Evolutionary conservation across 2,888 invertebrate genomes (phyloP).

Genomic region (Conomelus anceps): DNA sequence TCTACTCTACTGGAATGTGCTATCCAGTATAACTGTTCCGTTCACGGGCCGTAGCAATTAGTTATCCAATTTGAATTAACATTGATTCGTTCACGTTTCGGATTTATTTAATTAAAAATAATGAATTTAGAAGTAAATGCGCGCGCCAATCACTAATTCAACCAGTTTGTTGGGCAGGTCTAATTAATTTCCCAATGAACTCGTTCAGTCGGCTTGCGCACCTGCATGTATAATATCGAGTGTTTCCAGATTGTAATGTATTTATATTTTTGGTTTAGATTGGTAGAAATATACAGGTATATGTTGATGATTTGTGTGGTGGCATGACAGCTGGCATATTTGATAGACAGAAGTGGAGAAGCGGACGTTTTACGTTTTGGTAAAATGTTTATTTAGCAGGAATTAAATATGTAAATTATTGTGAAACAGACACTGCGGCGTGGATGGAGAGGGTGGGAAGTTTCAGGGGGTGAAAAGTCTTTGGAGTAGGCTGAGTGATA

Average conservation of each 20-base stretch:
- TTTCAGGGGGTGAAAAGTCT: not conserved
- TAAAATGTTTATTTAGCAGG: constrained; percentile 10
- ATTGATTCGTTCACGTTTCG: not conserved
- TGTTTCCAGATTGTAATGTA: no score
- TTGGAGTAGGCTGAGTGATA: no score
- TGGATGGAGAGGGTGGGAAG: not conserved
- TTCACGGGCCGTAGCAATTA: not conserved
- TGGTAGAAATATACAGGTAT: not conserved
- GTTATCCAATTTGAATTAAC: not conserved
- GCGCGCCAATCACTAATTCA: not conserved
- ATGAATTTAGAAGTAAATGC: not conserved
- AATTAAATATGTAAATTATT: constrained; percentile 14
- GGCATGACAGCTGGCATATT: not conserved
- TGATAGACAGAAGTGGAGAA: not conserved
- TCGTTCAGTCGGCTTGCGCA: not conserved
- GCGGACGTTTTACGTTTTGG: not conserved
- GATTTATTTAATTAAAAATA: not conserved
- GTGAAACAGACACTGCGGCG: not conserved
- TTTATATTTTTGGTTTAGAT: not conserved
- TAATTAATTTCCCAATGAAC: not conserved
- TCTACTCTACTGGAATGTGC: no score
- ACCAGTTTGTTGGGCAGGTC: not conserved
- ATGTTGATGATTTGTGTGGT: not conserved
- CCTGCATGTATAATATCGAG: not conserved
- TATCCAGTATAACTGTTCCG: not conserved